Conservation (phyloP, 2,797 vertebrate species). For the Alcedo atthis region DNA sequence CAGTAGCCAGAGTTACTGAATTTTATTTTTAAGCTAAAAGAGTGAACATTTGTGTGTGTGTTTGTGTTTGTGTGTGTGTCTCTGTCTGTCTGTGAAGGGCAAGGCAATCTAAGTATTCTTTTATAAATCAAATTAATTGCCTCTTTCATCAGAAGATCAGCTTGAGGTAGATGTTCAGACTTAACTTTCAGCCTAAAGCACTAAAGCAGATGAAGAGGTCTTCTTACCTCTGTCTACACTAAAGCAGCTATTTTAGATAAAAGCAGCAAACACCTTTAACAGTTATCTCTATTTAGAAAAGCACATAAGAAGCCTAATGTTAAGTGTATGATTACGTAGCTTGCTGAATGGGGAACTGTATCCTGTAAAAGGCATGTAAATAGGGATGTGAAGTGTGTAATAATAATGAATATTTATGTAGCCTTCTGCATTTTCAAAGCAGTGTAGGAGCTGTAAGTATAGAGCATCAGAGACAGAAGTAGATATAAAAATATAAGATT, state of each 20-base stretch:
- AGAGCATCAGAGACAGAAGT: background rate
- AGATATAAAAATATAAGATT: background rate
- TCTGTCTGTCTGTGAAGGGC: background rate
- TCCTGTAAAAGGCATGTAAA: background rate
- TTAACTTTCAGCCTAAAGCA: background rate
- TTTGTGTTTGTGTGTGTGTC: fast-evolving
- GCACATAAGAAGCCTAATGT: background rate
- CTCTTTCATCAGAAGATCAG: background rate
- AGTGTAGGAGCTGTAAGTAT: background rate
- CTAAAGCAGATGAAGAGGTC: background rate
- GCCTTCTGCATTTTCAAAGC: background rate
- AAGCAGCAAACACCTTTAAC: background rate
- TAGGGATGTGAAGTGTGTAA: constrained; percentile 18
- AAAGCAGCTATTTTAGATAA: background rate
- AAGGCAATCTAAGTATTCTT: background rate
- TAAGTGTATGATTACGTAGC: background rate
- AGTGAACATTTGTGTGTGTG: fast-evolving
- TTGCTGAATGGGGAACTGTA: background rate
- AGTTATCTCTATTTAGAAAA: background rate
- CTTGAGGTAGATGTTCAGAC: background rate
- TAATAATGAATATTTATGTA: constrained; percentile 38
- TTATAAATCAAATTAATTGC: background rate
- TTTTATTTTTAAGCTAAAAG: background rate
- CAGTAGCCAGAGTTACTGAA: background rate
- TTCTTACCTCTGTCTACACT: background rate